Percentiles rank a stretch among this genome's conserved stretches.
Evolutionary conservation across 2,888 invertebrate species (phyloP).

Genomic region (Leptothorax acervorum): DNA sequence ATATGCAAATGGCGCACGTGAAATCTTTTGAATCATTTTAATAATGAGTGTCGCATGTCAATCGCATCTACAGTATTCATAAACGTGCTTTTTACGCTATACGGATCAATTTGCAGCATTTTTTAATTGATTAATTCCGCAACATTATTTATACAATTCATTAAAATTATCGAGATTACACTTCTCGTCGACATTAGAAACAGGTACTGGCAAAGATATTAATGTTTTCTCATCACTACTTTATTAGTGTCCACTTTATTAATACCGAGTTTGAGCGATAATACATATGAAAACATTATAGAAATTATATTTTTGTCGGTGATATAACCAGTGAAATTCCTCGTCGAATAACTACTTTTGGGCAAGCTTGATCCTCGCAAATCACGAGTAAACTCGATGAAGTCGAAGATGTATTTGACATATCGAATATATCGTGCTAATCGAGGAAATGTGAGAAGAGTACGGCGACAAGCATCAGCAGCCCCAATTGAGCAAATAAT

Average conservation of each 20-base stretch:
- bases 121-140: slow-evolving; percentile 16
- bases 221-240: neutral
- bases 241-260: neutral
- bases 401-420: slow-evolving; percentile 5
- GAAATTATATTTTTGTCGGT: neutral
- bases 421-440: slow-evolving; percentile 3
- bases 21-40: slow-evolving; percentile 49
- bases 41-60: slow-evolving; percentile 50
- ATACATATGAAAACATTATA: neutral
- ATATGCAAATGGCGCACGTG: slow-evolving; percentile 38
- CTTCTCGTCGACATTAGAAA: slow-evolving; percentile 6
- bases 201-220: neutral
- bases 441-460: slow-evolving; percentile 30
- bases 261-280: neutral
- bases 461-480: slow-evolving; percentile 48
- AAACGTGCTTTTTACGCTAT: neutral
- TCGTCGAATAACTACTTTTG: neutral
- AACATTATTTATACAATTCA: neutral
- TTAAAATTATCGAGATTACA: slow-evolving; percentile 14
- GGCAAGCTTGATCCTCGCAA: neutral
- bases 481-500: slow-evolving; percentile 75
- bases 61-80: slow-evolving; percentile 56
- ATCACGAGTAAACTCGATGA: neutral
- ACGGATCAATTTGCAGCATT: slow-evolving; percentile 6
- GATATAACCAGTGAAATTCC: neutral